Conservation (phyloP, 1,140 invertebrate genomes). For the Liolophura sinensis region DNA sequence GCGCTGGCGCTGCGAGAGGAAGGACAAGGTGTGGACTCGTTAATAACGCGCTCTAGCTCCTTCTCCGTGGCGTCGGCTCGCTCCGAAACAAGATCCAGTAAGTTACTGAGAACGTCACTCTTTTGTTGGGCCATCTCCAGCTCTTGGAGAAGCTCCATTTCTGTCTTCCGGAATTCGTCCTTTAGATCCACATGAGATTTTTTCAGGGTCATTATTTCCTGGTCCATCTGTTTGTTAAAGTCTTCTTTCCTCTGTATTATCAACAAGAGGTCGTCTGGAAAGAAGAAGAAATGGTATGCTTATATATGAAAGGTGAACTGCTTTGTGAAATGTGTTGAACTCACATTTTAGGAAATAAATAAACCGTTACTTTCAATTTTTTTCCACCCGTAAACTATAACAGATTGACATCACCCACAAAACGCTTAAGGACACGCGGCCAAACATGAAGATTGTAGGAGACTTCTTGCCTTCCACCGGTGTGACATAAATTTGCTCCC, state of each 20-base stretch:
- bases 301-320: too few relatives aligned
- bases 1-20: conserved; percentile 16
- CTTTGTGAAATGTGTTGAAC: too few relatives aligned
- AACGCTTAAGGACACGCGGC: too few relatives aligned
- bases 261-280: conserved; percentile 27
- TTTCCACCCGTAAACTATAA: too few relatives aligned
- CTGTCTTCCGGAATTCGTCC: conserved; percentile 23
- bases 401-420: too few relatives aligned
- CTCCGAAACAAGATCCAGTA: conserved; percentile 49
- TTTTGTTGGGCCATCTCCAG: conserved; percentile 45
- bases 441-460: too few relatives aligned
- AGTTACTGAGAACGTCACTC: conserved; percentile 44
- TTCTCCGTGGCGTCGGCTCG: conserved; percentile 42
- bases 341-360: too few relatives aligned
- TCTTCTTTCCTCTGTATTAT: conserved; percentile 25
- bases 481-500: too few relatives aligned
- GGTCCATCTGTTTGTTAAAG: conserved; percentile 18
- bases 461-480: too few relatives aligned
- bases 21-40: too few relatives aligned
- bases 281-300: conserved; percentile 3
- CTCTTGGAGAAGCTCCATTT: conserved; percentile 37
- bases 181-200: conserved; percentile 17
- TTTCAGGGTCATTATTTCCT: conserved; percentile 24
- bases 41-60: conserved; percentile 33
- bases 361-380: too few relatives aligned